Evolutionary conservation across 2,113 vertebrate genomes (phyloP).

Genomic region (Carlito syrichta): DNA sequence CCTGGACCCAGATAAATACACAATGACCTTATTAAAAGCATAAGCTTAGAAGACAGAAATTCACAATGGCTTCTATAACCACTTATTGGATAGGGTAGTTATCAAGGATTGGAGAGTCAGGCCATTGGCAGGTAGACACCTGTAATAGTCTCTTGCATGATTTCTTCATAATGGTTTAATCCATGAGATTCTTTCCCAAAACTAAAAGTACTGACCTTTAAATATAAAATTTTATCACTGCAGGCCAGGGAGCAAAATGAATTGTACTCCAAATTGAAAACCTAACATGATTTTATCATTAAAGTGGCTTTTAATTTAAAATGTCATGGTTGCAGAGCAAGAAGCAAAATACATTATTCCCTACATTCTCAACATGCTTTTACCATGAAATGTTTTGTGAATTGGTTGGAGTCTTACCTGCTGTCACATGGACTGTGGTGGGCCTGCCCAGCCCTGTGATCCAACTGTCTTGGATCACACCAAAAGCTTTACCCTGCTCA

Average conservation of each 20-base stretch:
- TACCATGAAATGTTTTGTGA: not conserved
- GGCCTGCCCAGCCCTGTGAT: not conserved
- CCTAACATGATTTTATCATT: conserved; percentile 16
- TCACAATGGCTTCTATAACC: not conserved
- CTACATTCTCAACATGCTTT: not conserved
- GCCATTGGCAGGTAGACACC: not conserved
- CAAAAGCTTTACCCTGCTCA: not conserved
- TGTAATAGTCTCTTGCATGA: not conserved
- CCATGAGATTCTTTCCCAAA: not conserved
- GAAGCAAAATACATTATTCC: conserved; percentile 1
- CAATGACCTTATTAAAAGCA: not conserved
- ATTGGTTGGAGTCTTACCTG: conserved; percentile 24
- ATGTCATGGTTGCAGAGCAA: not conserved
- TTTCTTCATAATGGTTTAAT: not conserved
- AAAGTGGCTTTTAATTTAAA: not conserved
- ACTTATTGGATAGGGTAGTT: not conserved
- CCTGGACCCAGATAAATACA: not conserved
- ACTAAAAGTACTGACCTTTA: not conserved
- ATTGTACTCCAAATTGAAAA: not conserved
- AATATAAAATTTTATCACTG: not conserved
- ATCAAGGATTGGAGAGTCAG: not conserved
- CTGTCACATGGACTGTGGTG: not conserved
- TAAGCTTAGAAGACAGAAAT: not conserved
- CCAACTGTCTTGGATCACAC: not conserved
- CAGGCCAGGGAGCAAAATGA: not conserved